Conservation (phyloP, 2,113 vertebrate species). For the Propithecus coquereli region DNA sequence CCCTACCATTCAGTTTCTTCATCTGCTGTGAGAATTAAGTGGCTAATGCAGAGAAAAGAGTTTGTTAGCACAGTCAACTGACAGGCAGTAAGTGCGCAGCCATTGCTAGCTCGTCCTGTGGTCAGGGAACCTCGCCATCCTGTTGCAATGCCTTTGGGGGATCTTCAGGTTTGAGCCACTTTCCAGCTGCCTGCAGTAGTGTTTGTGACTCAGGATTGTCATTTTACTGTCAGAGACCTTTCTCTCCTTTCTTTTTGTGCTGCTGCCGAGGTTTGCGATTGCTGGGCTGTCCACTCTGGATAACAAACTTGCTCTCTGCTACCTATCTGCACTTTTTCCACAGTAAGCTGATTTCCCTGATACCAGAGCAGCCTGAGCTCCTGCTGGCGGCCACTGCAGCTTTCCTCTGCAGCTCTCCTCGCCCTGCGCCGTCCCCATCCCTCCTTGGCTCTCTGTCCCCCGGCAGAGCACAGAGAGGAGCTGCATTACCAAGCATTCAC, state of each 20-base stretch:
- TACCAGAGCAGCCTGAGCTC: background rate
- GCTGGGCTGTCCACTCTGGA: background rate
- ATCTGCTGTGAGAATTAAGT: background rate
- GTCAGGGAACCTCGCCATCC: background rate
- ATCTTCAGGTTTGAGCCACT: background rate
- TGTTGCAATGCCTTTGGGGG: background rate
- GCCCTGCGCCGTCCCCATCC: background rate
- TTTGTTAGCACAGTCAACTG: background rate
- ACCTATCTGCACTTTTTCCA: background rate
- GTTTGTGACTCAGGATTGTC: background rate
- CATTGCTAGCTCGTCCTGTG: rapidly evolving
- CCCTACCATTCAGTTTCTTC: background rate
- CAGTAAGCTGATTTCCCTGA: background rate
- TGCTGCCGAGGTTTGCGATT: background rate
- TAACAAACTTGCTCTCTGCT: background rate
- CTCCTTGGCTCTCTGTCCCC: background rate
- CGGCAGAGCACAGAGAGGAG: background rate
- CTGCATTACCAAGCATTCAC: background rate
- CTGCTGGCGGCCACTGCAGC: background rate
- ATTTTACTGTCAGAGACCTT: background rate
- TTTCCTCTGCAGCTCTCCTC: background rate
- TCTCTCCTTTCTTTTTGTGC: background rate
- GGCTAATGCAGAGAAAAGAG: background rate
- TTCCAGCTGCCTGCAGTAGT: background rate
- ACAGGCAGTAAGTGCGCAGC: background rate